A percentile compares a stretch with the other conserved stretches of the same genome.
Conservation (phyloP, 2,113 vertebrate genomes). For the Nannospalax galili region DNA sequence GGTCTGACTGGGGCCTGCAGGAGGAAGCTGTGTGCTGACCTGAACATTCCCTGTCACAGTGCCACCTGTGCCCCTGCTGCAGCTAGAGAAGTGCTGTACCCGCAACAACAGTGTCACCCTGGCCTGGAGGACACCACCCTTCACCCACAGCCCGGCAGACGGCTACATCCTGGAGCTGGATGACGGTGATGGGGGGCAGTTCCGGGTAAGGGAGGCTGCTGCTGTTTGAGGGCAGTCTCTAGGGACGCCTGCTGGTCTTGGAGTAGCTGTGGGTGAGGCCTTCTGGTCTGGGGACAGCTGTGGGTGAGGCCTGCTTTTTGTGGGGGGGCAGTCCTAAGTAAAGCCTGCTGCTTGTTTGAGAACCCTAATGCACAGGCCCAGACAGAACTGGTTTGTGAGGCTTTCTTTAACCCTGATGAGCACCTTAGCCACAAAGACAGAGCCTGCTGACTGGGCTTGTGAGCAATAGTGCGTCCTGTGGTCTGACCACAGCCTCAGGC, state of each 20-base stretch:
- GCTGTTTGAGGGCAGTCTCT: neutral
- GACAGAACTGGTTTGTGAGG: neutral
- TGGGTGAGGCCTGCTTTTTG: neutral
- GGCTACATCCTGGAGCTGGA: conserved; percentile 98
- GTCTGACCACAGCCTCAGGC: neutral
- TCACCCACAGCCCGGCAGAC: conserved; percentile 90
- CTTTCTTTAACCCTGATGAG: too few species aligned
- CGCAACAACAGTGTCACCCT: conserved; percentile 97
- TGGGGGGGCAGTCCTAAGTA: too few species aligned
- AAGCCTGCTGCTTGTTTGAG: neutral
- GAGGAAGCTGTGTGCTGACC: conserved; percentile 72
- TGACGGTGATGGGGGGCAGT: conserved; percentile 96
- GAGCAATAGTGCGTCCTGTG: neutral
- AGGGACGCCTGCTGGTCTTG: neutral
- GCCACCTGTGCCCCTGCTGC: conserved; percentile 93
- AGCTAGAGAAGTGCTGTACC: conserved; percentile 98
- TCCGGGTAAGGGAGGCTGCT: conserved; percentile 89
- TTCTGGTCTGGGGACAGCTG: neutral
- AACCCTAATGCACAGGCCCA: neutral
- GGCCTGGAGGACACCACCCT: conserved; percentile 94
- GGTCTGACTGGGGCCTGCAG: conserved; percentile 21
- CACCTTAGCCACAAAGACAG: too few species aligned
- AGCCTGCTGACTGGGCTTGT: rapidly evolving
- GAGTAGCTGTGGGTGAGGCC: neutral
- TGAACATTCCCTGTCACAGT: conserved; percentile 88